Base-by-base conservation (phyloP, 1,140 invertebrate species). In the Ceratina japonica region DNA sequence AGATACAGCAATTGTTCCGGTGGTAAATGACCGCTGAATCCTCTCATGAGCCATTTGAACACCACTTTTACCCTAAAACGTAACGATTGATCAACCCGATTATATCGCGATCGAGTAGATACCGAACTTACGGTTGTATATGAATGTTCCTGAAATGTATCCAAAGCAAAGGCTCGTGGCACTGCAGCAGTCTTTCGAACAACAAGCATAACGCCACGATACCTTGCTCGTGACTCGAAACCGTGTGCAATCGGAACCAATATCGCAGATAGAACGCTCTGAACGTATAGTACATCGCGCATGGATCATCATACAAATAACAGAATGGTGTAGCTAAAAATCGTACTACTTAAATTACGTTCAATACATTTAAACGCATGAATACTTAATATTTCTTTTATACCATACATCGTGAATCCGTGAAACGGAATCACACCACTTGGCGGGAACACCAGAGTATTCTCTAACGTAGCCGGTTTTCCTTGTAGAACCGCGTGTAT, bases 331-430 rank as follows among this genome's bases (percentile, higher is more conserved):
- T 97, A 66, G 98, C 98, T 98, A 91, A 63, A 63, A 20, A 59
- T 54, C 24, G 54, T 68, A 70, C 83, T 49, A 68, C 51, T 76
- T 22, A 20, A 64, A 44, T 59, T 72, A 56, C 12, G n/a, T 18
- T 56, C 10, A 5, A 18, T 56, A n/a, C 54, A 56, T 56, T 56
- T 16, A 56, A 56, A 5, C n/a, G n/a, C n/a, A 13, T 56, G 3
- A 18, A 16, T 18, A 56, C n/a, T 16, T 10, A 8, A 5, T 18
- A 56, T n/a, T 2, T 54, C 16, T 54, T 31, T n/a, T 20, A 93
- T 94, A 98, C 97, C 97, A 92, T 98, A 98, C 98, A 99, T 99
- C 12, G 98, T 97, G 90, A 99, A 99, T 1, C 98, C 98, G 91
- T 99, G 98, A 91, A 98, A 99, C 10, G 98, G 98, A 86, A 99